Evolutionary conservation across 2,888 invertebrate genomes (phyloP), one percentile per base, ranked within the genome.

Genomic region (Bugulina stolonifera): DNA sequence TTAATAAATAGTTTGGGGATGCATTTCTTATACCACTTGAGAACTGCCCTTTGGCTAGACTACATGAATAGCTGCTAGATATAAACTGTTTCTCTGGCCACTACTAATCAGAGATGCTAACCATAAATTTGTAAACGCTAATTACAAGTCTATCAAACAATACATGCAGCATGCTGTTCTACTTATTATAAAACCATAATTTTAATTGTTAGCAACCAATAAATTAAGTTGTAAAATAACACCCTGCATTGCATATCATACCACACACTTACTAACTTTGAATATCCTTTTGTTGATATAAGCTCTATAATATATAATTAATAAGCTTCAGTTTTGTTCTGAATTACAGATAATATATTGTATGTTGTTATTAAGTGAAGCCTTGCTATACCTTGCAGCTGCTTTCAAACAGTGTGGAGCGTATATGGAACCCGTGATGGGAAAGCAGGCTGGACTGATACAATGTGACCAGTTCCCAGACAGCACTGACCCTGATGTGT

Each of bases 401-500:
- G 70, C 70, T 14, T 54, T 70, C 52, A 32, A 2, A 3, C 22
- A 25, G 10, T 70, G 70, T 32, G 70, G 70, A 3, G 10, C 35
- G 3, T 70, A 54, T 23, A 70, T 70, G 70, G 70, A 70, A 14
- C 10, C 70, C 14, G 23, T 70, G 5, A 32, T 64, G 64, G 27
- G 32, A 22, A 14, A 22, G 25, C 32, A 64, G 64, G 43, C 23
- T 23, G 29, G 25, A 3, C 35, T 14, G 10, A 54, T 32, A 14
- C 10, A 43, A n/a, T 70, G 70, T 43, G 18, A 18, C 52, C 10
- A 2, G 23, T 70, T 70, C 54, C 70, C 70, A 10, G 29, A 70
- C 70, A 70, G 70, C 52, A 70, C 52, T 52, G 70, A 70, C 32
- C 29, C 70, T 52, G 18, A 29, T 3, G 52, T 70, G 2, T 70